Percentiles rank a stretch among this genome's conserved stretches.
These are phyloP conservation scores for Centropus bengalensis DNA, from an alignment of 2,113 vertebrate species.

Conservation along the genomic window DNA sequence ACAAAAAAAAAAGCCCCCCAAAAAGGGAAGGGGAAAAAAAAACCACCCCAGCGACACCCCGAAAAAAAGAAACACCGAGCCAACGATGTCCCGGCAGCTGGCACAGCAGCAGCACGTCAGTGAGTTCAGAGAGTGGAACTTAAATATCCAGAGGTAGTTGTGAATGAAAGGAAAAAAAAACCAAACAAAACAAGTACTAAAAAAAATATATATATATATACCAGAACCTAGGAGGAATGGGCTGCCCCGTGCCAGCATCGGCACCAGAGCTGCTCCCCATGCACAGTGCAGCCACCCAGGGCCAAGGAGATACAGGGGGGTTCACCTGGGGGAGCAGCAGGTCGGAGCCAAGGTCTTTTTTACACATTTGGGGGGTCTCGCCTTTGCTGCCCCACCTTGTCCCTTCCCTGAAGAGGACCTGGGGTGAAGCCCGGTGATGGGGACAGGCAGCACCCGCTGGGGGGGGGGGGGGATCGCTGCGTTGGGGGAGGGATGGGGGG, in stretches of 20 bases:
- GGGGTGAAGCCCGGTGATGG: background rate
- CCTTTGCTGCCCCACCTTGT: background rate
- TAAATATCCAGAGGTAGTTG: conserved; percentile 86
- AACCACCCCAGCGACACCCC: conserved; percentile 17
- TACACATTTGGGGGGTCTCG: background rate
- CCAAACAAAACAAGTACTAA: background rate
- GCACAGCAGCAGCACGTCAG: conserved; percentile 69
- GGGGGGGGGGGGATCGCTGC: background rate
- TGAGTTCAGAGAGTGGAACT: conserved; percentile 74
- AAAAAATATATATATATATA: background rate
- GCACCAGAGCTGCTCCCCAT: background rate
- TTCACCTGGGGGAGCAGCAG: background rate
- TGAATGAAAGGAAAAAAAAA: conserved; percentile 70
- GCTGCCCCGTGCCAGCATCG: background rate
- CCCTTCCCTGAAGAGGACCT: background rate
- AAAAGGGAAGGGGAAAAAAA: background rate
- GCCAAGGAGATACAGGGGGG: background rate
- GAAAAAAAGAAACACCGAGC: background rate
- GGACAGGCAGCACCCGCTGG: background rate
- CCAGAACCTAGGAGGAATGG: background rate
- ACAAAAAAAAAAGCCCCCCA: background rate
- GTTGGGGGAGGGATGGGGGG: background rate
- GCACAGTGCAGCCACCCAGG: background rate
- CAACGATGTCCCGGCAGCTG: background rate
- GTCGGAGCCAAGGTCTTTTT: background rate